phyloP scores from a whole-genome alignment of 2,113 vertebrate species.

The Sarotherodon lohbergeri region DNA sequence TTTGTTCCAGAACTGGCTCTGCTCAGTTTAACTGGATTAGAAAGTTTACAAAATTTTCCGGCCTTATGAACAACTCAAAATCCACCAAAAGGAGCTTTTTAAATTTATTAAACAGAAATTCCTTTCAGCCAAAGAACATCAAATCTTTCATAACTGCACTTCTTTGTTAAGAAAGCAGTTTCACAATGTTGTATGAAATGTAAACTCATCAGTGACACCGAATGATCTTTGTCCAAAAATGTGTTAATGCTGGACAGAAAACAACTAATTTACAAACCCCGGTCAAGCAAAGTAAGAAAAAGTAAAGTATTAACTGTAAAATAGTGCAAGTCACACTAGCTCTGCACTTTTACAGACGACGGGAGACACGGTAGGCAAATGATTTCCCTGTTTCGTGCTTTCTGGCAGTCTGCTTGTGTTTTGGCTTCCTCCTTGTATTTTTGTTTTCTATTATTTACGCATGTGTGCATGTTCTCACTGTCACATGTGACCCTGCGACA shows the following conservation, averaged over 20 bases:
- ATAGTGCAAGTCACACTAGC: constrained; percentile 62
- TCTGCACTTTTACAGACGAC: constrained; percentile 8
- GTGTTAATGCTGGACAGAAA: background rate
- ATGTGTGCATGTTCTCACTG: background rate
- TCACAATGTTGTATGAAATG: background rate
- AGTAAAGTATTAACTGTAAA: constrained; percentile 60
- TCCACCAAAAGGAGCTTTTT: background rate
- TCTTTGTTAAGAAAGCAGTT: background rate
- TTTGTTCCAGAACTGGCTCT: background rate
- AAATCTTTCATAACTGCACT: background rate
- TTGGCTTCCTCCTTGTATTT: background rate
- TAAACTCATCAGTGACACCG: background rate
- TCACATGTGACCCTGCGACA: background rate
- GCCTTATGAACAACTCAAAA: background rate
- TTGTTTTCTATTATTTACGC: constrained; percentile 27
- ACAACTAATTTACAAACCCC: background rate
- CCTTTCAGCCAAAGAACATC: background rate
- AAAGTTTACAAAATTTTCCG: background rate
- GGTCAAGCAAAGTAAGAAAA: background rate
- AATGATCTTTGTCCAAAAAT: constrained; percentile 3
- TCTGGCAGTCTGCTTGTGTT: background rate
- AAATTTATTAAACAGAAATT: background rate
- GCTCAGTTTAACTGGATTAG: background rate
- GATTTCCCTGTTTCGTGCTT: constrained; percentile 38
- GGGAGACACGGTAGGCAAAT: constrained; percentile 35